phyloP scores from a whole-genome alignment of 2,797 vertebrate genomes.

The Thunnus albacares region DNA sequence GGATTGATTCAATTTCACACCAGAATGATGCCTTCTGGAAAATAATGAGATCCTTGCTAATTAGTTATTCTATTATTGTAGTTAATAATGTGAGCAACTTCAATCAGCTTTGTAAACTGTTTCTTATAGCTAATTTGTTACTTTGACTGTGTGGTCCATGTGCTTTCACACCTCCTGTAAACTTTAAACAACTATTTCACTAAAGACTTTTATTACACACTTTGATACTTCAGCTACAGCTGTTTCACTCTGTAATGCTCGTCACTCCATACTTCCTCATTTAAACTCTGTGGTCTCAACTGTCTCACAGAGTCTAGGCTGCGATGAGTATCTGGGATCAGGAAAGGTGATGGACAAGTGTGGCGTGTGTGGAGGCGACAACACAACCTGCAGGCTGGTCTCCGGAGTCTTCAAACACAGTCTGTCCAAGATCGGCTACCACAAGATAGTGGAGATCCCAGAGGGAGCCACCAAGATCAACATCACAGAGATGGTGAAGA shows the following conservation, averaged over 20 bases:
- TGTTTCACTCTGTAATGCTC: neutral
- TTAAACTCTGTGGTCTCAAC: neutral
- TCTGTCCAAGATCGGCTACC: slow-evolving; percentile 94
- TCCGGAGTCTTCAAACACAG: slow-evolving; percentile 94
- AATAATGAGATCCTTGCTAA: slow-evolving; percentile 25
- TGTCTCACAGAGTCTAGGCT: slow-evolving; percentile 91
- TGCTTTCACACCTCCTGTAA: neutral
- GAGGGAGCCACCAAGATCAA: slow-evolving; percentile 98
- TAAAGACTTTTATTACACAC: neutral
- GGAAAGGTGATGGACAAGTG: slow-evolving; percentile 94
- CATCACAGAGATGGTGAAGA: slow-evolving; percentile 97
- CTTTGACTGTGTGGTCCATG: neutral
- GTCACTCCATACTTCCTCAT: neutral
- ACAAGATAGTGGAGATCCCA: slow-evolving; percentile 98
- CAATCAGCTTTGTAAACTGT: slow-evolving; percentile 10
- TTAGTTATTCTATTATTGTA: slow-evolving; percentile 42
- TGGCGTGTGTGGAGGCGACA: slow-evolving; percentile 96
- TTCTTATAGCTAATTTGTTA: neutral
- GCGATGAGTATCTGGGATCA: slow-evolving; percentile 94
- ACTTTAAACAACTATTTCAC: slow-evolving; percentile 4
- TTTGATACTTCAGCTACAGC: neutral
- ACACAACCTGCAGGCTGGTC: slow-evolving; percentile 92
- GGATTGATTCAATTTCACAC: slow-evolving; percentile 16
- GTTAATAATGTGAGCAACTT: slow-evolving; percentile 20
- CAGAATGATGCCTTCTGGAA: slow-evolving; percentile 41